Conservation (phyloP, 2,888 invertebrate species). For the Melinaea marsaeus region DNA sequence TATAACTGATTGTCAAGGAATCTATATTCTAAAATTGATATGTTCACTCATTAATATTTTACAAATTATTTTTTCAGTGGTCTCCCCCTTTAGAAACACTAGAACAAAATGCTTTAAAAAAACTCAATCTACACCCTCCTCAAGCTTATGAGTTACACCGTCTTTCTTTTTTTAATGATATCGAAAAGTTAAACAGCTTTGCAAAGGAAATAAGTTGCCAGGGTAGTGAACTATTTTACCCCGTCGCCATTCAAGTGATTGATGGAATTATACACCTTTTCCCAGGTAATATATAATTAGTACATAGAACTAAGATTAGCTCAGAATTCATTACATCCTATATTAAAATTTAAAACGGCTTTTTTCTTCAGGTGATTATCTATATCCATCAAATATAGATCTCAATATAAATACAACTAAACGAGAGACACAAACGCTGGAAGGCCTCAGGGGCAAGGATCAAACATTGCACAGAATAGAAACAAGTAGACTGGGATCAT, state of each 20-base stretch:
- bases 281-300: slow-evolving; percentile 71
- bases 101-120: slow-evolving; percentile 50
- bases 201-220: slow-evolving; percentile 74
- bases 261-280: slow-evolving; percentile 79
- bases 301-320: background rate
- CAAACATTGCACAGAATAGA: slow-evolving; percentile 56
- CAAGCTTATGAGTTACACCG: slow-evolving; percentile 86
- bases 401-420: slow-evolving; percentile 38
- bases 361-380: slow-evolving; percentile 70
- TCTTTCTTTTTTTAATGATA: slow-evolving; percentile 74
- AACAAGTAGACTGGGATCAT: slow-evolving; percentile 29
- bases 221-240: slow-evolving; percentile 75
- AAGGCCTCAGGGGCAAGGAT: slow-evolving; percentile 52
- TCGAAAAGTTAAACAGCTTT: slow-evolving; percentile 78
- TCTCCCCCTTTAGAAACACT: slow-evolving; percentile 75
- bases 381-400: slow-evolving; percentile 65
- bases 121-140: slow-evolving; percentile 81
- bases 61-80: slow-evolving; percentile 78
- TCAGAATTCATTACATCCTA: background rate
- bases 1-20: too few species aligned
- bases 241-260: slow-evolving; percentile 72
- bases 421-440: slow-evolving; percentile 51
- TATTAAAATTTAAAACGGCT: background rate
- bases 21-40: too few species aligned
- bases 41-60: background rate